Conservation (phyloP, 1,140 invertebrate species). For the Magallana angulata region DNA sequence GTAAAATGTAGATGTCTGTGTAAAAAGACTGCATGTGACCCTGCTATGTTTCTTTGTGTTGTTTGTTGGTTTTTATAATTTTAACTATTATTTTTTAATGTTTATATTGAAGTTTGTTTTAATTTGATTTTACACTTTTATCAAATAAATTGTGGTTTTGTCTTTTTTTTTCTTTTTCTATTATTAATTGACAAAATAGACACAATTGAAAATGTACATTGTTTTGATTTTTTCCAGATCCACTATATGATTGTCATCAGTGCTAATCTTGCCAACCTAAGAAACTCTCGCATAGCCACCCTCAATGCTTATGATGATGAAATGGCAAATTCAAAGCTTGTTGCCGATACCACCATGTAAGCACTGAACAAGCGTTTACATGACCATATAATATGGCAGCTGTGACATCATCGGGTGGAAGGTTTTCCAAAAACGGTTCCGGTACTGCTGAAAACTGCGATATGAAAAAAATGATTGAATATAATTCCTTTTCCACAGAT, state of each 20-base stretch:
- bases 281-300: constrained; percentile 69
- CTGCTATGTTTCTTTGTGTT: too few species aligned
- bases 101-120: too few species aligned
- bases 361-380: constrained; percentile 24
- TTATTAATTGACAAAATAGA: too few species aligned
- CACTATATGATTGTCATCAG: constrained; percentile 71
- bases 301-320: constrained; percentile 70
- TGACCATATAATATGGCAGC: constrained; percentile 7
- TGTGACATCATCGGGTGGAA: constrained; percentile 32
- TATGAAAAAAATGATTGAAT: background rate
- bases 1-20: too few species aligned
- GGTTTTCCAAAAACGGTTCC: background rate
- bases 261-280: constrained; percentile 71
- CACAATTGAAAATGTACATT: background rate
- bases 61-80: too few species aligned
- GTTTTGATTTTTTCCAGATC: constrained; percentile 61
- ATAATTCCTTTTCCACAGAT: background rate
- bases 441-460: constrained; percentile 12
- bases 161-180: too few species aligned
- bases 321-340: constrained; percentile 54
- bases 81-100: too few species aligned
- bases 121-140: too few species aligned
- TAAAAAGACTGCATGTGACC: too few species aligned
- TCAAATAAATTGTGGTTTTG: too few species aligned
- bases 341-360: constrained; percentile 74